Percentiles rank a stretch among this genome's conserved stretches.
Conservation (phyloP, 2,888 invertebrate genomes). For the Drosophila nigricruria region DNA sequence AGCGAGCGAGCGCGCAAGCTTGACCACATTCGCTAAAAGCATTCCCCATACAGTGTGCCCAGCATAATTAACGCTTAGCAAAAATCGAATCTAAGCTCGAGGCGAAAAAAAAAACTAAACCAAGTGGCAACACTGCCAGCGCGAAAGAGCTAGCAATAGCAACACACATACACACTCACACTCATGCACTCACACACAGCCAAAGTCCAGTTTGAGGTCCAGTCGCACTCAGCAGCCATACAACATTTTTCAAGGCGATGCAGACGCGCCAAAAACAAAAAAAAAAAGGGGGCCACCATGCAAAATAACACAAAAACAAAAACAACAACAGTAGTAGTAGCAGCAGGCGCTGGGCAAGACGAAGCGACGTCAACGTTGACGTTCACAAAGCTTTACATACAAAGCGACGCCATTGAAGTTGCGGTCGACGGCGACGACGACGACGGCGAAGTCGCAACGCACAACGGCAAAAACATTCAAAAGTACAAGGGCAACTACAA, state of each 20-base stretch:
- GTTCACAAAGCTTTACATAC: constrained; percentile 53
- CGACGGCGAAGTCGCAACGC: constrained; percentile 46
- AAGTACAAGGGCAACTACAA: constrained; percentile 81
- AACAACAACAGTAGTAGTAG: constrained; percentile 23
- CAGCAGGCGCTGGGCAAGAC: constrained; percentile 61
- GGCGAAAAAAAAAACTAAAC: constrained; percentile 35
- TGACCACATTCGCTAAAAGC: constrained; percentile 69
- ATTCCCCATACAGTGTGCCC: constrained; percentile 52
- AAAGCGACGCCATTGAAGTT: constrained; percentile 73
- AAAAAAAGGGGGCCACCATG: constrained; percentile 66
- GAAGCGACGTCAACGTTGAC: constrained; percentile 72
- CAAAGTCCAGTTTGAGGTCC: constrained; percentile 67
- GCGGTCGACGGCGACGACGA: constrained; percentile 58
- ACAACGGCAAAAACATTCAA: constrained; percentile 66
- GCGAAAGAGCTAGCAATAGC: constrained; percentile 49
- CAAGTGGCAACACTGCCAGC: constrained; percentile 64
- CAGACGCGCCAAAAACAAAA: constrained; percentile 75
- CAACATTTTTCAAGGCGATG: constrained; percentile 77
- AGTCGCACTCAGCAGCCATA: constrained; percentile 67
- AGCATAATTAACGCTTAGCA: constrained; percentile 77
- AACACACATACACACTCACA: constrained; percentile 23
- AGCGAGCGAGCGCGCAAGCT: constrained; percentile 11
- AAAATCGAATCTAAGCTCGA: constrained; percentile 78
- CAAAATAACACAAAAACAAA: constrained; percentile 53
- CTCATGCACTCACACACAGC: constrained; percentile 8